Percentiles rank a stretch among this genome's conserved stretches.
phyloP scores from a whole-genome alignment of 2,888 invertebrate genomes.

The Allolobophora icterica region DNA sequence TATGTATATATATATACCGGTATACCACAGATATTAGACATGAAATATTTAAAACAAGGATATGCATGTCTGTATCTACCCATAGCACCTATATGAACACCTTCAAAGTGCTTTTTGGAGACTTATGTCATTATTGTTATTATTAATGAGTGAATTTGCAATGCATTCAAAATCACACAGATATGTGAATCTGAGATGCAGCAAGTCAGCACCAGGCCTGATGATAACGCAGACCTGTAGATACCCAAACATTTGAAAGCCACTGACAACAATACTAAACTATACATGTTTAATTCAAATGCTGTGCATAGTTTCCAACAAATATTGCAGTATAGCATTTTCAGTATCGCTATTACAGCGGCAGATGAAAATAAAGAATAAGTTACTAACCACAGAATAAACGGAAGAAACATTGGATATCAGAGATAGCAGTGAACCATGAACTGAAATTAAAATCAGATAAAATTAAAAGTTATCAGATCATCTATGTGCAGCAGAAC shows the following conservation, averaged over 20 bases:
- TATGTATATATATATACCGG: background rate
- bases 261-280: background rate
- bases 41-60: background rate
- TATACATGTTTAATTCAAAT: background rate
- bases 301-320: background rate
- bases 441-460: slow-evolving; percentile 30
- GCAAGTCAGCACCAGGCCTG: too few species aligned
- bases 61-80: background rate
- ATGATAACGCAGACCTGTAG: background rate
- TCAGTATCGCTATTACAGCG: background rate
- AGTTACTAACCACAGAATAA: slow-evolving; percentile 29
- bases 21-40: background rate
- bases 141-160: background rate
- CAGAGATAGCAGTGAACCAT: slow-evolving; percentile 35
- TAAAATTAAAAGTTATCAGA: background rate
- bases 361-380: background rate
- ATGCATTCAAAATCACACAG: background rate
- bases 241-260: background rate
- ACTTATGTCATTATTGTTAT: background rate
- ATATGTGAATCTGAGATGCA: slow-evolving; percentile 1
- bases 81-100: background rate
- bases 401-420: slow-evolving; percentile 35
- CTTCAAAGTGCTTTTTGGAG: background rate
- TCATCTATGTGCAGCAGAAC: background rate
- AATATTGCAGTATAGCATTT: too few species aligned